Evolutionary conservation across 1,140 invertebrate genomes (phyloP).

Genomic region (Trichomalopsis sarcophagae): DNA sequence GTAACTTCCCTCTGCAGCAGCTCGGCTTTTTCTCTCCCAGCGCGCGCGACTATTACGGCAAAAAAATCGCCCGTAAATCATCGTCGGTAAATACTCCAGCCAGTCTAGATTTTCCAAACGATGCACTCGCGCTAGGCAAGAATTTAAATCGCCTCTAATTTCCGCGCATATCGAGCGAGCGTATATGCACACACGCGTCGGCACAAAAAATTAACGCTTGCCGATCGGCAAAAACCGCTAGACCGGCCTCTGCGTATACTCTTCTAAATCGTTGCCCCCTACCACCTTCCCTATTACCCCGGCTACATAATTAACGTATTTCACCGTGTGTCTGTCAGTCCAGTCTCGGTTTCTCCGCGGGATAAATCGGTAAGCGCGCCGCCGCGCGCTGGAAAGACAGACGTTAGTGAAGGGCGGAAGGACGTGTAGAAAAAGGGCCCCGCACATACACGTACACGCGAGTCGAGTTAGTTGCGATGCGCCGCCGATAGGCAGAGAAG

Average conservation of each 20-base stretch:
- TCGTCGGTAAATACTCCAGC: neutral
- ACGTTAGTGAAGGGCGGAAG: slow-evolving; percentile 28
- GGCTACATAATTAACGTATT: slow-evolving; percentile 48
- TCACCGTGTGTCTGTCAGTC: slow-evolving; percentile 35
- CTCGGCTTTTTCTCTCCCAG: neutral
- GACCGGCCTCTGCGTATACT: neutral
- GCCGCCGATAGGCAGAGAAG: neutral
- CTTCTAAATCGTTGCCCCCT: slow-evolving; percentile 11
- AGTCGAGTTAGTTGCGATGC: slow-evolving; percentile 30
- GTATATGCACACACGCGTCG: neutral
- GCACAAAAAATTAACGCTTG: slow-evolving; percentile 28
- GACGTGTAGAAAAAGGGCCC: slow-evolving; percentile 19
- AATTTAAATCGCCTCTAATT: slow-evolving; percentile 43
- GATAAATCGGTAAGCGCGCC: slow-evolving; percentile 38
- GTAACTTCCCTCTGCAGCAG: too few species aligned
- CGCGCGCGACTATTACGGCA: neutral
- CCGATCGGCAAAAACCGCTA: slow-evolving; percentile 32
- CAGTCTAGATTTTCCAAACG: neutral
- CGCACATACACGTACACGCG: neutral
- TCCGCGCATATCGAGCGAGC: neutral
- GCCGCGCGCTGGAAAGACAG: slow-evolving; percentile 19
- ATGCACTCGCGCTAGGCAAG: neutral
- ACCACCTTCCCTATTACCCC: neutral
- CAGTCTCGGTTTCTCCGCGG: slow-evolving; percentile 1
- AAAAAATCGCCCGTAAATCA: neutral